Evolutionary conservation across 2,888 invertebrate species (phyloP).

Genomic region (Gastrophysa polygoni): DNA sequence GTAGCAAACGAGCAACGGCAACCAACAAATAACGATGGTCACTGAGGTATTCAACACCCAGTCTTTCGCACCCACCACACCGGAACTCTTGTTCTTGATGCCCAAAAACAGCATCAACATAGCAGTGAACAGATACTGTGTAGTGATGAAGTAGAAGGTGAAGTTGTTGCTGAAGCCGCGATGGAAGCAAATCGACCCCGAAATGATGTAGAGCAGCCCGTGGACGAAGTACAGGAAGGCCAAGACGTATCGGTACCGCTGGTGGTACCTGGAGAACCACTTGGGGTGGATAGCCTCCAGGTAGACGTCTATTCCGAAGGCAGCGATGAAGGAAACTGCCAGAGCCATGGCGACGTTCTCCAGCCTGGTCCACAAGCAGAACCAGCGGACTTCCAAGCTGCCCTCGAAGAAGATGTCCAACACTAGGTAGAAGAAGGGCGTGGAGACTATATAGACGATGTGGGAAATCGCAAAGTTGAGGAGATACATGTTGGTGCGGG

Average conservation of each 20-base stretch:
- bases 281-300: constrained; percentile 20
- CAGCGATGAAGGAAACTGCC: constrained; percentile 31
- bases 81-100: constrained; percentile 14
- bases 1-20: constrained; percentile 30
- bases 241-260: constrained; percentile 29
- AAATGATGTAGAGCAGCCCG: constrained; percentile 28
- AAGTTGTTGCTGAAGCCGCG: constrained; percentile 23
- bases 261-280: constrained; percentile 33
- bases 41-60: constrained; percentile 24
- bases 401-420: constrained; percentile 28
- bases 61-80: constrained; percentile 12
- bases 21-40: constrained; percentile 21
- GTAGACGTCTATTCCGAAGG: constrained; percentile 34
- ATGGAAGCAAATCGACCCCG: constrained; percentile 33
- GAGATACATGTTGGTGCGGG: constrained; percentile 29
- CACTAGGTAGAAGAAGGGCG: constrained; percentile 30
- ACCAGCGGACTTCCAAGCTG: constrained; percentile 26
- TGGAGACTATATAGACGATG: constrained; percentile 31
- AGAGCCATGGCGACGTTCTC: constrained; percentile 34
- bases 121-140: constrained; percentile 21
- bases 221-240: constrained; percentile 33
- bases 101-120: constrained; percentile 22
- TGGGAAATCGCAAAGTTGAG: constrained; percentile 32
- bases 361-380: constrained; percentile 31
- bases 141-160: constrained; percentile 30